phyloP scores from a whole-genome alignment of 2,797 vertebrate species.

The Cyprinella venusta region DNA sequence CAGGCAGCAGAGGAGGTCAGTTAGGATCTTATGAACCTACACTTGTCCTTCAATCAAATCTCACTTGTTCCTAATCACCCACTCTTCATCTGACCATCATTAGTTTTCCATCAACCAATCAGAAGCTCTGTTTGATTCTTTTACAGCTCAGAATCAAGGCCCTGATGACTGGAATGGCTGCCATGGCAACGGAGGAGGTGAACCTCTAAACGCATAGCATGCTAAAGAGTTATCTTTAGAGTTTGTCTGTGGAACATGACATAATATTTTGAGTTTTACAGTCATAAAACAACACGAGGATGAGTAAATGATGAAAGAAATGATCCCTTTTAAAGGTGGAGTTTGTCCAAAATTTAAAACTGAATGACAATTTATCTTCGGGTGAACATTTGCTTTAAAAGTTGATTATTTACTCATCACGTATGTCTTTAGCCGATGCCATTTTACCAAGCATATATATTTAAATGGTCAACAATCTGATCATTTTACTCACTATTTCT shows the following conservation, averaged over 20 bases:
- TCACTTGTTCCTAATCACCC: not conserved
- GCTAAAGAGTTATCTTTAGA: not conserved
- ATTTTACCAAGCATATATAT: not conserved
- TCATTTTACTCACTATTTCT: not conserved
- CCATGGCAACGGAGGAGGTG: slow-evolving; percentile 91
- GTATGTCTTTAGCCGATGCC: not conserved
- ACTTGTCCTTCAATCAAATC: not conserved
- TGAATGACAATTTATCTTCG: no score
- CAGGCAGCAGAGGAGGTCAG: slow-evolving; percentile 90
- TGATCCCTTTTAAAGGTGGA: not conserved
- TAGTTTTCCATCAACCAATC: not conserved
- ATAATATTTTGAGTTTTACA: not conserved
- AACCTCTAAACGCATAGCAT: not conserved
- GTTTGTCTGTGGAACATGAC: not conserved
- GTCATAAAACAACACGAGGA: not conserved
- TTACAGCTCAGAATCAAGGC: slow-evolving; percentile 87
- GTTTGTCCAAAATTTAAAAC: no score
- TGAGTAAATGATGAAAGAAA: not conserved
- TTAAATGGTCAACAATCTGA: not conserved
- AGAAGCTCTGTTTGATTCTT: not conserved
- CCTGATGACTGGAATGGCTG: slow-evolving; percentile 94
- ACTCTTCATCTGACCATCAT: not conserved
- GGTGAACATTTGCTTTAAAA: not conserved
- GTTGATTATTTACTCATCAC: not conserved
- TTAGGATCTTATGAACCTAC: not conserved